Evolutionary conservation across 2,113 vertebrate genomes (phyloP).

Genomic region (Chaetorhynchus papuensis): DNA sequence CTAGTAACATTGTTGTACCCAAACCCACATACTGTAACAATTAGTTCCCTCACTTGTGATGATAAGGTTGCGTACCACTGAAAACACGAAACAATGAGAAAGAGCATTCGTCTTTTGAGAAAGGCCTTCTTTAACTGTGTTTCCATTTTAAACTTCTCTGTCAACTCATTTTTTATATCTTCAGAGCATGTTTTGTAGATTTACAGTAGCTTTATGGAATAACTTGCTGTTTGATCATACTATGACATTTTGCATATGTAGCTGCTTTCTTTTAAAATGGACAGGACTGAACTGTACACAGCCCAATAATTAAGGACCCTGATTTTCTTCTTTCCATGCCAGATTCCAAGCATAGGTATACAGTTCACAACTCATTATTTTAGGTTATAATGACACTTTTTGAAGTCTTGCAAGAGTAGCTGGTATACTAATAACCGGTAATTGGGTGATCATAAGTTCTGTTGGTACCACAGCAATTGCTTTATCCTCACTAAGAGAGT

Average conservation of each 20-base stretch:
- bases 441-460: background rate
- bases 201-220: background rate
- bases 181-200: background rate
- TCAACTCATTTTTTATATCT: background rate
- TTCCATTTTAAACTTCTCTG: background rate
- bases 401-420: background rate
- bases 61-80: background rate
- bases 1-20: background rate
- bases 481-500: background rate
- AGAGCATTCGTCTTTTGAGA: background rate
- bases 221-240: background rate
- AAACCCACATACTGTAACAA: background rate
- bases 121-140: background rate
- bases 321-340: background rate
- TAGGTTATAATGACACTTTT: background rate
- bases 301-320: background rate
- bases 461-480: background rate
- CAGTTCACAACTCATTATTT: background rate
- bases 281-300: background rate
- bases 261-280: background rate
- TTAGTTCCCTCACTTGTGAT: fast-evolving
- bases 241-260: background rate
- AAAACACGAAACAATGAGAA: background rate
- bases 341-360: background rate
- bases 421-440: background rate